Evolutionary conservation across 2,797 vertebrate species (phyloP).

Genomic region (Lithobates pipiens): DNA sequence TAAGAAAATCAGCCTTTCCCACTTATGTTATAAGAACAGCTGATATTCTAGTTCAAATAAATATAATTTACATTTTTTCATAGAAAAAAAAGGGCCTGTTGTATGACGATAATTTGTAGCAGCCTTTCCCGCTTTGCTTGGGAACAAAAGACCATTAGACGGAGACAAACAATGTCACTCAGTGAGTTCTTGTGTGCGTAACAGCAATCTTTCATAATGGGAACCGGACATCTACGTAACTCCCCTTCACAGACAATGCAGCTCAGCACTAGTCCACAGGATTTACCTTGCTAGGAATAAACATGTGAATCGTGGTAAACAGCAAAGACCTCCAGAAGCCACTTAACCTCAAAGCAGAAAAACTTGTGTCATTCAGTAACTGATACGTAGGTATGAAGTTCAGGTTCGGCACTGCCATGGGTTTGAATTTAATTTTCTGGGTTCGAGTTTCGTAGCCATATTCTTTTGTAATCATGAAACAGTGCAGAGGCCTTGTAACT

Average conservation of each 20-base stretch:
- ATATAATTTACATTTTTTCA: slow-evolving; percentile 3
- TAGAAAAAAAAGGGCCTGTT: background rate
- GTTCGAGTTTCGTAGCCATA: no score
- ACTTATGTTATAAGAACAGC: slow-evolving; percentile 1
- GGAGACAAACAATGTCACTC: slow-evolving; percentile 38
- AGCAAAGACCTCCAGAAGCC: background rate
- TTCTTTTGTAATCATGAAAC: no score
- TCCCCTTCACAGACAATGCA: background rate
- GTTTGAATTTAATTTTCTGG: no score
- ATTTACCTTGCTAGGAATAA: background rate
- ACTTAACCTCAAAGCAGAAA: no score
- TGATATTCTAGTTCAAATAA: slow-evolving; percentile 16
- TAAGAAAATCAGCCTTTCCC: background rate
- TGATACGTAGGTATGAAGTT: no score
- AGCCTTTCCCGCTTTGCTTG: slow-evolving; percentile 16
- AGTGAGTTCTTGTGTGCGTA: slow-evolving; percentile 26
- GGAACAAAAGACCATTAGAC: slow-evolving; percentile 38
- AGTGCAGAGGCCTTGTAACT: no score
- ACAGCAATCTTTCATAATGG: slow-evolving; percentile 24
- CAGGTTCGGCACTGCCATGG: no score
- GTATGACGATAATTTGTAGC: slow-evolving; percentile 34
- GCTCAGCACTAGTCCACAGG: background rate
- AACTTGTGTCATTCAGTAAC: no score
- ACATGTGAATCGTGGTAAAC: background rate
- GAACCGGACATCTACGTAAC: slow-evolving; percentile 13